Conservation (phyloP, 2,888 invertebrate genomes). For the Dorcus hopei region DNA sequence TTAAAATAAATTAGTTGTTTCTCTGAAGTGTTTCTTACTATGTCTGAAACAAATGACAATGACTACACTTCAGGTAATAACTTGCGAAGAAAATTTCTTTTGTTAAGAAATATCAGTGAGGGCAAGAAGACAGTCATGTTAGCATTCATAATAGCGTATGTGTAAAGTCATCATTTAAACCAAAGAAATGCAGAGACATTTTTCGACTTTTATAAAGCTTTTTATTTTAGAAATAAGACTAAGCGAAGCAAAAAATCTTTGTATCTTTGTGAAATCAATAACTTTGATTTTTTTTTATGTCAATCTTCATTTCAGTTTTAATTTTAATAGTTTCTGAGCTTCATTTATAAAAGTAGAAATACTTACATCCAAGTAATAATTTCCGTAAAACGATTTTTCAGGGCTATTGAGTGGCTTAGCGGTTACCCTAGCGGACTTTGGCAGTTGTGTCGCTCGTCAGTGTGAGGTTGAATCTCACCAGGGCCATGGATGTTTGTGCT, state of each 20-base stretch:
- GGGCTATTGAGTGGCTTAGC: too few relatives aligned
- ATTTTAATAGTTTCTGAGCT: background rate
- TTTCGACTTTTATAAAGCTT: background rate
- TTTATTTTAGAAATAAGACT: background rate
- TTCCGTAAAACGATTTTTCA: background rate
- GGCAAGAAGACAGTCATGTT: constrained; percentile 17
- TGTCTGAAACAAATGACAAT: too few relatives aligned
- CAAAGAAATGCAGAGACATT: background rate
- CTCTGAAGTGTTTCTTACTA: too few relatives aligned
- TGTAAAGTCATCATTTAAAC: constrained; percentile 11
- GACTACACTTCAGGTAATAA: too few relatives aligned
- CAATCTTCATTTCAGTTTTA: background rate
- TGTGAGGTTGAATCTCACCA: too few relatives aligned
- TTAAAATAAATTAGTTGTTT: too few relatives aligned
- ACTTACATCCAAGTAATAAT: background rate
- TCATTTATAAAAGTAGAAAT: background rate
- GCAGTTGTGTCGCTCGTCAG: too few relatives aligned
- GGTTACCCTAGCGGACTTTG: too few relatives aligned
- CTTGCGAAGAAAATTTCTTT: too few relatives aligned
- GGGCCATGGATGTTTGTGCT: too few relatives aligned
- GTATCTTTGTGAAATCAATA: background rate
- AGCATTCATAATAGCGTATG: constrained; percentile 19
- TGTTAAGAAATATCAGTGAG: constrained; percentile 14
- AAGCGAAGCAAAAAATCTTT: background rate
- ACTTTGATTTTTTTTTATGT: background rate